These are phyloP conservation scores for Hermaeophaga mercurialis DNA, from an alignment of 2,888 invertebrate genomes.

Conservation along the genomic window DNA sequence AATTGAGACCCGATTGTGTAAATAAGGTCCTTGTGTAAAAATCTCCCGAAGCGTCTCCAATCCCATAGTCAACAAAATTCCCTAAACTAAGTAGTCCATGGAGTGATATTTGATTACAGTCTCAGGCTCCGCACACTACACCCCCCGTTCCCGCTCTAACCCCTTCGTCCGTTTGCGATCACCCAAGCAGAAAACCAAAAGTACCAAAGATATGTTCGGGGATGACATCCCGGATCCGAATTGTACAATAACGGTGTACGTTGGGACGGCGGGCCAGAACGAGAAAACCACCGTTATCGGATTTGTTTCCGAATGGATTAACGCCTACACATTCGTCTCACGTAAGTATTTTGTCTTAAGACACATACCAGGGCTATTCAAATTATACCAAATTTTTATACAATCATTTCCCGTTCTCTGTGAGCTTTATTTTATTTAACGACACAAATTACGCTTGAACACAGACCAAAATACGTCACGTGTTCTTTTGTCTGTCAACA, in stretches of 20 bases:
- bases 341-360: constrained; percentile 62
- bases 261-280: constrained; percentile 34
- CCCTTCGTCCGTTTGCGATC: constrained; percentile 27
- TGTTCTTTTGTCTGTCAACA: too few species aligned
- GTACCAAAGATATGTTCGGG: constrained; percentile 54
- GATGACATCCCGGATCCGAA: constrained; percentile 55
- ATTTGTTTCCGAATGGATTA: constrained; percentile 73
- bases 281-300: constrained; percentile 63
- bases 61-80: constrained; percentile 16
- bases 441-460: too few species aligned
- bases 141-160: constrained; percentile 46
- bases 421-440: too few species aligned
- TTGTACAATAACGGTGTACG: constrained; percentile 60
- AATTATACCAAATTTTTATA: neutral
- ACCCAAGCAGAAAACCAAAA: constrained; percentile 42
- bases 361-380: neutral
- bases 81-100: constrained; percentile 30
- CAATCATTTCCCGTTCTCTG: too few species aligned
- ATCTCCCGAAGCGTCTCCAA: neutral
- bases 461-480: too few species aligned
- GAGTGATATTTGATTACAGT: constrained; percentile 49
- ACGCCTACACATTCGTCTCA: constrained; percentile 70
- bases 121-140: constrained; percentile 32
- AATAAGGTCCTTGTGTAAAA: constrained; percentile 6
- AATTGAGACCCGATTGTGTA: too few species aligned